Evolutionary conservation across 2,797 vertebrate genomes (phyloP), one percentile per base, ranked within the genome.

Genomic region (Cephalopachus bancanus): DNA sequence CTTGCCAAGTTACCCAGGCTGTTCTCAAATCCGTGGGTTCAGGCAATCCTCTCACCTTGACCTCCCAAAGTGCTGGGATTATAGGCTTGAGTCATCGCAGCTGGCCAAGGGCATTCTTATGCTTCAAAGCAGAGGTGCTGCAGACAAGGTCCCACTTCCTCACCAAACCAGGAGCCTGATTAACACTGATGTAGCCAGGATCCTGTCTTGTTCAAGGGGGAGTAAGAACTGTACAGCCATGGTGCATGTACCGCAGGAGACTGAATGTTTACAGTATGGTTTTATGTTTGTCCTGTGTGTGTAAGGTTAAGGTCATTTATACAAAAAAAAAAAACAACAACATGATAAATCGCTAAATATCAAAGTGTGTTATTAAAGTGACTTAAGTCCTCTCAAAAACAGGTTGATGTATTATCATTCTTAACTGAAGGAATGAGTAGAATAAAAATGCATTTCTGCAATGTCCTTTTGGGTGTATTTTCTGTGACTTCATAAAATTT

Each of bases 211-310:
- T 5, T 69, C 53, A 49, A 11, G 16, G 15, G 24, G 17, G 10
- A 28, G 16, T 12, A 22, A 28, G 60, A 33, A 24, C 2, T 11
- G 24, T 30, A 10, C 3, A 22, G 9, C 20, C 37, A 3, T 7
- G 15, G 60, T 9, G 17, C 28, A 7, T 8, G 9, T 4, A 44
- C 44, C 6, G 7, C 30, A 26, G 7, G 7, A 53, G 3, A 5
- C 0, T 15, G 60, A 14, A 17, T 28, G 6, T 57, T 33, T 49
- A 14, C 15, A 8, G 11, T 0, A 1, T 33, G 53, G 19, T 17
- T 84, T 19, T 5, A n/a, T 33, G 59, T 8, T 0, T 1, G 11
- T 74, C 51, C 51, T 33, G 7, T 0, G 0, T 15, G 24, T 22
- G 62, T 33, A 83, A 83, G 10, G 30, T 6, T 76, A 75, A 69